These are phyloP conservation scores for Athrips mouffetella DNA, from an alignment of 2,888 invertebrate genomes.

Conservation along the genomic window DNA sequence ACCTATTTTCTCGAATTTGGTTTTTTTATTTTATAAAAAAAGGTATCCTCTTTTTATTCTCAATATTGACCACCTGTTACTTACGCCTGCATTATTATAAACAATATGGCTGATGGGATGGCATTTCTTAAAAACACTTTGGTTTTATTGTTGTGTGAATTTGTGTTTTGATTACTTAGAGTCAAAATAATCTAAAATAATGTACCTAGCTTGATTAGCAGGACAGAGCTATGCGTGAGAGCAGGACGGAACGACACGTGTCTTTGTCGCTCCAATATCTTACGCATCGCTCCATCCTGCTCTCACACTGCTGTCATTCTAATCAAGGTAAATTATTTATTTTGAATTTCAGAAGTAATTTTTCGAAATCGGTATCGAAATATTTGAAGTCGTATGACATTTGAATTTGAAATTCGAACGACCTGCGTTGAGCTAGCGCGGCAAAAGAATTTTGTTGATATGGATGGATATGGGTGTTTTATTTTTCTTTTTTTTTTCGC, in stretches of 20 bases:
- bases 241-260: no score
- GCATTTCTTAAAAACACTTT: conserved; percentile 31
- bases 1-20: conserved; percentile 58
- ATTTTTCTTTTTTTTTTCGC: conserved; percentile 29
- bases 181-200: no score
- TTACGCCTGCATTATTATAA: conserved; percentile 29
- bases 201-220: no score
- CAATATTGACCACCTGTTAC: conserved; percentile 52
- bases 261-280: no score
- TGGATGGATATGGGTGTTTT: conserved; percentile 14
- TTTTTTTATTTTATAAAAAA: conserved; percentile 62
- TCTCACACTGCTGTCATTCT: no score
- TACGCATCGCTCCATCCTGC: no score
- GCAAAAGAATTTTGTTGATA: conserved; percentile 18
- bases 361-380: neutral
- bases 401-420: conserved; percentile 25
- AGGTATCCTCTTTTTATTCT: conserved; percentile 33
- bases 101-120: conserved; percentile 26
- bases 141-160: no score
- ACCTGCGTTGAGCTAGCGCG: conserved; percentile 23
- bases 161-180: no score
- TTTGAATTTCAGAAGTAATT: conserved; percentile 17
- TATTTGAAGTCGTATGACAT: neutral
- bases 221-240: no score
- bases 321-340: conserved; percentile 5